A percentile compares a stretch with the other conserved stretches of the same genome.
Conservation (phyloP, 2,797 vertebrate species). For the Mus caroli region DNA sequence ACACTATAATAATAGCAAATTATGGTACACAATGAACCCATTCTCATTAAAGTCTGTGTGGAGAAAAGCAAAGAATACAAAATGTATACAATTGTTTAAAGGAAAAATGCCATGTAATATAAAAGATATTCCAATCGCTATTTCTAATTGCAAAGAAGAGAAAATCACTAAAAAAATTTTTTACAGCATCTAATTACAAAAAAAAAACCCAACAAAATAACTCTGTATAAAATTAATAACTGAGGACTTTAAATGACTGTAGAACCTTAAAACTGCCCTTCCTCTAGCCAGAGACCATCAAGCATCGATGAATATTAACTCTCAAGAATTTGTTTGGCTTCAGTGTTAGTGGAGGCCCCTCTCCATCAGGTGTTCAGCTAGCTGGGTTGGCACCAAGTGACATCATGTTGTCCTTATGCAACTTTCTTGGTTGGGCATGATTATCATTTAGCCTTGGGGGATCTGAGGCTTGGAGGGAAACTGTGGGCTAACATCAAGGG, state of each 20-base stretch:
- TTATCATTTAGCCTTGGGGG: not conserved
- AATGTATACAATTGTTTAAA: conserved; percentile 84
- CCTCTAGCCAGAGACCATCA: not conserved
- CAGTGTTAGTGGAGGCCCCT: not conserved
- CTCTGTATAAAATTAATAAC: conserved; percentile 82
- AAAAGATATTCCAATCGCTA: conserved; percentile 82
- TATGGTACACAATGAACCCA: conserved; percentile 81
- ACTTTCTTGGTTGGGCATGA: not conserved
- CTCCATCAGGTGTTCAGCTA: too few species aligned
- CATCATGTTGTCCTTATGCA: not conserved
- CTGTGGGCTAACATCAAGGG: rapidly evolving
- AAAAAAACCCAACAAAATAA: conserved; percentile 75
- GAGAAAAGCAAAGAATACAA: conserved; percentile 84
- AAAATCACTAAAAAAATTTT: conserved; percentile 81
- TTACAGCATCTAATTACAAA: conserved; percentile 84
- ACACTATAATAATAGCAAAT: conserved; percentile 84
- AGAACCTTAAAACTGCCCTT: conserved; percentile 61
- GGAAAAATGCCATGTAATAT: conserved; percentile 83
- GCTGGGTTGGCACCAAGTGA: not conserved
- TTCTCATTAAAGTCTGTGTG: conserved; percentile 83
- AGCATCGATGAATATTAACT: not conserved
- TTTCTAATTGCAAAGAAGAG: conserved; percentile 84
- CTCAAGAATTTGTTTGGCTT: not conserved
- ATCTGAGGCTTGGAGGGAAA: not conserved
- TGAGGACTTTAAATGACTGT: conserved; percentile 53